Conservation (phyloP, 2,888 invertebrate genomes). For the Diarsia rubi region DNA sequence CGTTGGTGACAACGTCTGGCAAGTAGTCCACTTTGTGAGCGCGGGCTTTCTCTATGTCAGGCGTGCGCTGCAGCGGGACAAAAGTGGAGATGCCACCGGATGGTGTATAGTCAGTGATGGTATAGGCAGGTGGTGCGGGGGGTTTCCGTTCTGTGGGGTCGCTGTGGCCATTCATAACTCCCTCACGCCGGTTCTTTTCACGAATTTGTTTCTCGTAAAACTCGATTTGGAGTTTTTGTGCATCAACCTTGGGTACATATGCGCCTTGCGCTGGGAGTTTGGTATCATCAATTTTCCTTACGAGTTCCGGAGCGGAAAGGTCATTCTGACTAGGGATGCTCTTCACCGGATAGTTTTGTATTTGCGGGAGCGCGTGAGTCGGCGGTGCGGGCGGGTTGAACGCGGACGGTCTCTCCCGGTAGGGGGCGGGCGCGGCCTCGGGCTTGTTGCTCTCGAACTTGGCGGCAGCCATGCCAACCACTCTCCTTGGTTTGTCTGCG, state of each 20-base stretch:
- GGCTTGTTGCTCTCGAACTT: conserved; percentile 88
- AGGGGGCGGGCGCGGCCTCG: conserved; percentile 66
- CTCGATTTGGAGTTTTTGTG: conserved; percentile 86
- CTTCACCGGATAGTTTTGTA: conserved; percentile 78
- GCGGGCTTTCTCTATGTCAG: conserved; percentile 88
- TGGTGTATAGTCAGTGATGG: conserved; percentile 88
- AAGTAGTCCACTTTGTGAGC: conserved; percentile 87
- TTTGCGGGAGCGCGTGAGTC: conserved; percentile 73
- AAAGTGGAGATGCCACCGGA: conserved; percentile 84
- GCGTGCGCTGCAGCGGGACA: conserved; percentile 87
- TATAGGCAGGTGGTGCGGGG: conserved; percentile 81
- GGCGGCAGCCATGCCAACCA: conserved; percentile 88
- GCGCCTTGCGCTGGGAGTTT: conserved; percentile 54
- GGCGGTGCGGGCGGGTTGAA: conserved; percentile 75
- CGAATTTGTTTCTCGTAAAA: conserved; percentile 89
- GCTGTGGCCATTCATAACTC: conserved; percentile 71
- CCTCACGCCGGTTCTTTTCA: conserved; percentile 80
- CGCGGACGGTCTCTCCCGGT: conserved; percentile 67
- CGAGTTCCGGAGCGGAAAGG: conserved; percentile 86
- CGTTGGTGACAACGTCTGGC: conserved; percentile 88
- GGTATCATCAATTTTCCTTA: conserved; percentile 74
- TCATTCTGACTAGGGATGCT: conserved; percentile 84
- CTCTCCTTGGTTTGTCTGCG: conserved; percentile 85
- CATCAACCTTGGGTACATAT: conserved; percentile 78
- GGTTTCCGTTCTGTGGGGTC: conserved; percentile 68